Conservation (phyloP, 1,140 invertebrate species). For the Holotrichia oblita region DNA sequence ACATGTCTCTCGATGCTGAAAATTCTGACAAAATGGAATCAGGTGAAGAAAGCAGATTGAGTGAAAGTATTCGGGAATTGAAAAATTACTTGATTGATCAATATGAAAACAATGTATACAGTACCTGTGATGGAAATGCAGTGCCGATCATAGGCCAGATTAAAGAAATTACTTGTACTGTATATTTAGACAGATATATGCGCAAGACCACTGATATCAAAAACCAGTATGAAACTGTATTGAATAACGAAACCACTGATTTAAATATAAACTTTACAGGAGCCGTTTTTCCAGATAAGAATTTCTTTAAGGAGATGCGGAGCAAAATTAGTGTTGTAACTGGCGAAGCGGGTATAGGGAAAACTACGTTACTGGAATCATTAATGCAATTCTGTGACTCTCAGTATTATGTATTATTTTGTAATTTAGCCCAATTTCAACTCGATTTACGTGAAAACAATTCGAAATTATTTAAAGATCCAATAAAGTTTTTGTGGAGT, state of each 20-base stretch:
- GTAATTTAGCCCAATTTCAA: not conserved
- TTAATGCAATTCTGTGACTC: not conserved
- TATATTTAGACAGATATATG: not conserved
- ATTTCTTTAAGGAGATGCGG: not conserved
- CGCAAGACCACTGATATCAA: not conserved
- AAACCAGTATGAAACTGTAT: not conserved
- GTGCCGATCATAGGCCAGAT: not conserved
- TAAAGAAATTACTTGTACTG: not conserved
- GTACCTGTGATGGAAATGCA: not conserved
- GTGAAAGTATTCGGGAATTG: not conserved
- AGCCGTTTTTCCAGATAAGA: not conserved
- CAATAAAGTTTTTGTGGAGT: not conserved
- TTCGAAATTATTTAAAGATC: not conserved
- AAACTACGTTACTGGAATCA: not conserved
- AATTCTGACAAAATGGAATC: too few relatives aligned
- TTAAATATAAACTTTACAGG: not conserved
- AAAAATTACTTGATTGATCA: not conserved
- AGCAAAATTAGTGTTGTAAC: not conserved
- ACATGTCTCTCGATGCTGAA: too few relatives aligned
- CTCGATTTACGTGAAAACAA: not conserved
- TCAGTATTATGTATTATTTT: too few relatives aligned
- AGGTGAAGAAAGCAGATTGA: not conserved
- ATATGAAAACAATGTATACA: not conserved
- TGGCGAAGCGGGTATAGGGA: too few relatives aligned
- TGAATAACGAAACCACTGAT: not conserved